Base-by-base conservation (phyloP, 2,113 vertebrate genomes). In the Lamprologus tigripictilis region DNA sequence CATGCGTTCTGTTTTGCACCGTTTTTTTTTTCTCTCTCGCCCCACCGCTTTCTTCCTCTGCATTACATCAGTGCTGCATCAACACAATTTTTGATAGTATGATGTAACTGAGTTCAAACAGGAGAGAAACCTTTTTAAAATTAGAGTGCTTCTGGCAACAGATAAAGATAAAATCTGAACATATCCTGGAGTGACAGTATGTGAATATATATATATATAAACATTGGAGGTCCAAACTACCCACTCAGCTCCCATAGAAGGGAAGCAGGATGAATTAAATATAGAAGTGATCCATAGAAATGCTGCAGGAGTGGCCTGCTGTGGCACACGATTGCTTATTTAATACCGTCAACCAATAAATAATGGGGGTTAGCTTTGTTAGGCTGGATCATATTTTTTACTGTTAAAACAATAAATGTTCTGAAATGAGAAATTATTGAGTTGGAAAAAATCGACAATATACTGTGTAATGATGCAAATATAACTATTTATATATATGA, bases 1-100 rank as follows among this genome's bases (percentile, higher is more conserved):
- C 8, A 31, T 58, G 68, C 82, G 58, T 19, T 26, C 58, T 45
- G 51, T 88, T 88, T 84, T 53, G 7, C 26, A 10, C 26, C 5
- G 19, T 13, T 40, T 10, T 78, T 31, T 80, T 21, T 33, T 1
- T 0, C 14, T 9, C 14, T 35, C 7, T 16, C 13, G 3, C 37
- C 21, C 73, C 35, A 12, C 13, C 13, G 7, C 5, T 47, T 79
- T 78, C 42, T 57, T 42, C 79, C 31, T 49, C 28, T 80, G 66
- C 80, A 40, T 86, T 47, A 85, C 86, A 85, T 89, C 58, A 83
- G 35, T 83, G 85, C 83, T 88, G 86, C 85, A 76, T 91, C 83
- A 68, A 88, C 83, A 89, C 84, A 88, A 88, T 89, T 83, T 55
- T 51, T 63, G 80, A 33, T 26, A 40, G 57, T 21, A 47, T 58